phyloP scores from a whole-genome alignment of 2,113 vertebrate species.

The Vireo altiloquus region DNA sequence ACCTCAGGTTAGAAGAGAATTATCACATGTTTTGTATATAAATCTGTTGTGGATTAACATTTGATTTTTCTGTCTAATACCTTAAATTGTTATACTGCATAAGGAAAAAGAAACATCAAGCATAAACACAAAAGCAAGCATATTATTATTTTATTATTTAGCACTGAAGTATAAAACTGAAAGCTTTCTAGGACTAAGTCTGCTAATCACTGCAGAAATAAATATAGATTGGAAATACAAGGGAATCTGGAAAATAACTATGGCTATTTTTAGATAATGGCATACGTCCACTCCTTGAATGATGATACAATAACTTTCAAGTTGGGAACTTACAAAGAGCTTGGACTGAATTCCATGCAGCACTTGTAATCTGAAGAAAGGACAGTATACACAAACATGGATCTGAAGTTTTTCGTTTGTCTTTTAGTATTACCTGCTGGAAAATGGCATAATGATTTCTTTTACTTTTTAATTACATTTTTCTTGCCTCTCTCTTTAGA shows the following conservation, averaged over 20 bases:
- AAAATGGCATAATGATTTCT: not conserved
- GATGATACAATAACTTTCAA: not conserved
- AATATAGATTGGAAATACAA: not conserved
- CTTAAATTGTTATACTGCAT: not conserved
- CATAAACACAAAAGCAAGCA: not conserved
- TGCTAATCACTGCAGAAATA: not conserved
- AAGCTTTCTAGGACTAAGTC: not conserved
- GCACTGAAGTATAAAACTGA: not conserved
- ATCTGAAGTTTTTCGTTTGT: not conserved
- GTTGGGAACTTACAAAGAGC: not conserved
- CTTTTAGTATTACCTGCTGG: not conserved
- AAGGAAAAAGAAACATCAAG: not conserved
- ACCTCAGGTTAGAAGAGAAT: not conserved
- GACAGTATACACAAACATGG: not conserved
- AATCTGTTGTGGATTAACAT: not conserved
- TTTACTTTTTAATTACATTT: not conserved
- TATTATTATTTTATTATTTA: not conserved
- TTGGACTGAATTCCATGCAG: not conserved
- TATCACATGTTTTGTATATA: not conserved
- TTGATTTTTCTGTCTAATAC: not conserved
- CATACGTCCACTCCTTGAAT: not conserved
- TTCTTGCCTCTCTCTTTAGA: not conserved
- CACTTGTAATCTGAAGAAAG: not conserved
- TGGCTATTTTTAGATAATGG: not conserved
- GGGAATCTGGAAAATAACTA: not conserved